Base-by-base conservation (phyloP, 2,797 vertebrate genomes). In the Chaetodon trifasciatus region DNA sequence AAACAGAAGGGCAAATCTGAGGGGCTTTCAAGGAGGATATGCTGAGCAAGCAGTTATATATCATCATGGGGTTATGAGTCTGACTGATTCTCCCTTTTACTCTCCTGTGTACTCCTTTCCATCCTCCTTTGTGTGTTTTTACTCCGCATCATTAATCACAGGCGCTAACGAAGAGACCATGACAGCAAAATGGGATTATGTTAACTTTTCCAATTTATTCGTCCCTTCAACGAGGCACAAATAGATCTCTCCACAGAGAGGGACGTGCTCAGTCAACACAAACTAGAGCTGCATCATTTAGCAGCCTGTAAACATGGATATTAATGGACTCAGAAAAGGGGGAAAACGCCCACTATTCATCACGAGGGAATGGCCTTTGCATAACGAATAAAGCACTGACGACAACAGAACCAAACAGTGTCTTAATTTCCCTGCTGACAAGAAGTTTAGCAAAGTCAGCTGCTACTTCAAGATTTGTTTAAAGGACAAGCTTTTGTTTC, bases 311-410 rank as follows among this genome's bases (percentile, higher is more conserved):
- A 71, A 83, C 70, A 74, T 28, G 17, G 74, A 87, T 91, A 89
- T 86, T 86, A 85, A 93, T 90, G 78, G 74, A 84, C 42, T 40
- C 7, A 50, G 71, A 74, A 79, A 85, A 67, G 46, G 47, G 19
- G 39, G 40, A 40, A 74, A 79, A 74, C 3, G 6, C 77, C 62
- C 66, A 44, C 49, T 44, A 82, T 85, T 87, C 70, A 91, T 86
- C 74, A 82, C 16, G 1, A 47, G 67, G 55, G 76, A 77, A 60
- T 53, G 19, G 52, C 53, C 56, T 79, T 62, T 77, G 35, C 76
- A 78, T 90, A 55, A 80, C 35, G 37, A 82, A 70, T 74, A 21
- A 62, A 12, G 64, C n/a, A 21, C 12, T 40, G 46, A 78, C 61
- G 47, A 88, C 74, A 85, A 81, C 35, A 68, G 61, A 77, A 74